Percentiles rank a stretch among this genome's conserved stretches.
Conservation (phyloP, 2,797 vertebrate species). For the Trematomus bernacchii region DNA sequence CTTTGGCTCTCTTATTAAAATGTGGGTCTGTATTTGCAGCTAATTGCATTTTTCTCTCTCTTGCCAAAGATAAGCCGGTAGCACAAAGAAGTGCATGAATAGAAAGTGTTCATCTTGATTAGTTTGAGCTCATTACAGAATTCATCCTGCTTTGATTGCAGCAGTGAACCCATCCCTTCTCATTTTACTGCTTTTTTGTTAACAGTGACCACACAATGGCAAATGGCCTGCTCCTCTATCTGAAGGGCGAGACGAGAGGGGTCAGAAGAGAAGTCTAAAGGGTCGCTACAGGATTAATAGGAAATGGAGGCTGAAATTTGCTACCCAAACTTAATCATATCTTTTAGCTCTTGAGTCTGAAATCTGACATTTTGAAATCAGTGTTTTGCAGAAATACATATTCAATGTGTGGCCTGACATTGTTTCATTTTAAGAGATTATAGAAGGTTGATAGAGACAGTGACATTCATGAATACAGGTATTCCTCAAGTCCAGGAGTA, state of each 20-base stretch:
- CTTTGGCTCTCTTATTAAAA: conserved; percentile 57
- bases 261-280: background rate
- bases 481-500: background rate
- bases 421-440: background rate
- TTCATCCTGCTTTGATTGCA: background rate
- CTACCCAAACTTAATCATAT: background rate
- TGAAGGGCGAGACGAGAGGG: background rate
- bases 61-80: conserved; percentile 24
- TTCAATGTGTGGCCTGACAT: background rate
- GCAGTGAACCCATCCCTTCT: background rate
- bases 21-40: conserved; percentile 23
- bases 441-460: background rate
- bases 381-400: background rate
- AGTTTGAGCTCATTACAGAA: background rate
- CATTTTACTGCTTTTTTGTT: background rate
- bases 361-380: too few relatives aligned
- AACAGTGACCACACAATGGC: background rate
- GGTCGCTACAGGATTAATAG: background rate
- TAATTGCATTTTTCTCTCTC: conserved; percentile 1
- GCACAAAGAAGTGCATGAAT: background rate
- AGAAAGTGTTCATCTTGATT: background rate
- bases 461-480: background rate
- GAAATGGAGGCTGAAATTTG: background rate
- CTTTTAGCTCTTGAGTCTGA: too few relatives aligned
- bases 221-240: background rate